Evolutionary conservation across 2,113 vertebrate species (phyloP).

Genomic region (Micromys minutus): DNA sequence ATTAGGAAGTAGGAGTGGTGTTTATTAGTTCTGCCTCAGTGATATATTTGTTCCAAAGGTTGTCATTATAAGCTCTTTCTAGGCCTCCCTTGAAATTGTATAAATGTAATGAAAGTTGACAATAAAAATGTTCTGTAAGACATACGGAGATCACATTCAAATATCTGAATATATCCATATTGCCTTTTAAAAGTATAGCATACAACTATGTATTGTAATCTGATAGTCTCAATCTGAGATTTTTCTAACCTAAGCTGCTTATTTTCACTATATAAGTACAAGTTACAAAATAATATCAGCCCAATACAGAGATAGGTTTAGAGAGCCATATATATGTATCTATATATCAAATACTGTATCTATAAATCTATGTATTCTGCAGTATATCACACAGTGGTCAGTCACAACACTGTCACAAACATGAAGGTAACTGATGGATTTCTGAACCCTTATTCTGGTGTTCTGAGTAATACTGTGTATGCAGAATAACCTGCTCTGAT

Average conservation of each 20-base stretch:
- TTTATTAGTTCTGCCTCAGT: not conserved
- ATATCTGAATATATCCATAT: not conserved
- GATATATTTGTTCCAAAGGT: conserved; percentile 16
- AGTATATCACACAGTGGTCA: not conserved
- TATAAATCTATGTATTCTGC: not conserved
- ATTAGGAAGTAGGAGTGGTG: not conserved
- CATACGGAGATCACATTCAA: not conserved
- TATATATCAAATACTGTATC: not conserved
- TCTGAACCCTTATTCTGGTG: not conserved
- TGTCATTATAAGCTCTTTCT: not conserved
- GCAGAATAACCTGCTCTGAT: not conserved
- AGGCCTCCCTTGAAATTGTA: conserved; percentile 19
- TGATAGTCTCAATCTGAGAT: not conserved
- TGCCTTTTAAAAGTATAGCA: not conserved
- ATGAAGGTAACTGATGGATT: not conserved
- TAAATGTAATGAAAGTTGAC: not conserved
- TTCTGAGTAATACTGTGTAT: not conserved
- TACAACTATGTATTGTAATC: not conserved
- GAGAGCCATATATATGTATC: not conserved
- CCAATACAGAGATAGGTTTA: not conserved
- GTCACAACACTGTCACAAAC: not conserved
- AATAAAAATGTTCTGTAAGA: conserved; percentile 5
- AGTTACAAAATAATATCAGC: not conserved
- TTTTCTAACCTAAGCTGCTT: not conserved
- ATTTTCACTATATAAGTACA: not conserved